A percentile compares a stretch with the other conserved stretches of the same genome.
These are phyloP conservation scores for Yponomeuta plumbellus DNA, from an alignment of 2,888 invertebrate genomes.

Conservation along the genomic window DNA sequence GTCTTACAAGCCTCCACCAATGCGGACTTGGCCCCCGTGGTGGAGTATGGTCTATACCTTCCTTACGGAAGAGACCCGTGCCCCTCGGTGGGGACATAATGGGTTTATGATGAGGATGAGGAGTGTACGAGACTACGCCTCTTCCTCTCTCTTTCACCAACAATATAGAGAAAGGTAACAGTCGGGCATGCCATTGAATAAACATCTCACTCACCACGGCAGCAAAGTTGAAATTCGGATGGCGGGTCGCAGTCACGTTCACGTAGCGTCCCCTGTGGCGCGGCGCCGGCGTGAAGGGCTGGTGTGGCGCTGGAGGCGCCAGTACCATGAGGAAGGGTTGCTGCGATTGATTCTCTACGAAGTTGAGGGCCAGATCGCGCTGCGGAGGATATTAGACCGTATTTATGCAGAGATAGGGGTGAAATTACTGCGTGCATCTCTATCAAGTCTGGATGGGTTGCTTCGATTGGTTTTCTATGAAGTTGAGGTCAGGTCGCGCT, in stretches of 20 bases:
- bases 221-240: conserved; percentile 80
- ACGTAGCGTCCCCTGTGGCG: conserved; percentile 80
- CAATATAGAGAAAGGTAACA: too few species aligned
- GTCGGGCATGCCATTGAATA: too few species aligned
- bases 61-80: too few species aligned
- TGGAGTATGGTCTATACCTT: too few species aligned
- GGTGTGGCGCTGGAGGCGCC: conserved; percentile 92
- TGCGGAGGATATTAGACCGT: conserved; percentile 24
- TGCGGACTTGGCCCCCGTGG: too few species aligned
- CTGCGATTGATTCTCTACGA: conserved; percentile 56
- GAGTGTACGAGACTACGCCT: too few species aligned
- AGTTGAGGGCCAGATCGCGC: conserved; percentile 53
- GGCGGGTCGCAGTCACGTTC: conserved; percentile 78
- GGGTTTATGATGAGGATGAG: too few species aligned
- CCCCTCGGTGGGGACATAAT: too few species aligned
- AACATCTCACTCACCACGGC: neutral
- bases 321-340: conserved; percentile 88
- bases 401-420: neutral
- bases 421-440: conserved; percentile 15
- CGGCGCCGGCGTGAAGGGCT: conserved; percentile 88
- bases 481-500: conserved; percentile 56
- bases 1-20: too few species aligned
- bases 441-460: conserved; percentile 72
- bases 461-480: conserved; percentile 56
- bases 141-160: too few species aligned